Base-by-base conservation (phyloP, 1,140 invertebrate genomes). In the Portunus trituberculatus region DNA sequence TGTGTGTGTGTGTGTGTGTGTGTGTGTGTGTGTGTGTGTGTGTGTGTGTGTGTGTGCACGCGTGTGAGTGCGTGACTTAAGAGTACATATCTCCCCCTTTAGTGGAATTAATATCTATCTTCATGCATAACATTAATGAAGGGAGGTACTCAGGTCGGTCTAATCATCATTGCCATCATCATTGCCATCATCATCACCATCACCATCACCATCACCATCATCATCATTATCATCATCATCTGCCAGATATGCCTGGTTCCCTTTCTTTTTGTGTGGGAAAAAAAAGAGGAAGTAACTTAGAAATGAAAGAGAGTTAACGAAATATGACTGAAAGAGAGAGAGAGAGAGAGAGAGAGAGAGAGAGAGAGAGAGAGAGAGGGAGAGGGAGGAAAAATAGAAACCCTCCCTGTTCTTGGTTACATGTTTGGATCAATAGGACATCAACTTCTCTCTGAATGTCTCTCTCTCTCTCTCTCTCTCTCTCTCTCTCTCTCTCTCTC, bases 301-400 rank as follows among this genome's bases (percentile, higher is more conserved):
- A 3, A 16, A 25, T 86, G 83, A 86, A n/a, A 28, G 32, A 1
- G 16, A 39, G 83, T 14, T n/a, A 86, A 86, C 28, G 12, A 4
- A 39, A 86, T 86, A 39, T 39, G 39, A 39, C 1, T 39, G 39
- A 39, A 6, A 39, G 39, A 39, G 39, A 39, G 39, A 39, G 39
- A 39, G 39, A 39, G 39, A 39, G 39, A 39, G 39, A 39, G 39
- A 39, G 39, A 39, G 39, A 39, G 39, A 39, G 28, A 86, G 28
- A 86, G 83, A 31, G 28, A 39, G 83, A 86, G 83, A 86, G 83
- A 86, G 83, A 86, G 83, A 86, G 83, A 86, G 83, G n/a, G 83
- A 86, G 83, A 86, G 83, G n/a, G 83, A 86, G 83, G n/a, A n/a
- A 86, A n/a, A 86, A 86, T 12, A 86, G 83, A 86, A n/a, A 39